Evolutionary conservation across 2,888 invertebrate species (phyloP).

Genomic region (Drosophila cracens): DNA sequence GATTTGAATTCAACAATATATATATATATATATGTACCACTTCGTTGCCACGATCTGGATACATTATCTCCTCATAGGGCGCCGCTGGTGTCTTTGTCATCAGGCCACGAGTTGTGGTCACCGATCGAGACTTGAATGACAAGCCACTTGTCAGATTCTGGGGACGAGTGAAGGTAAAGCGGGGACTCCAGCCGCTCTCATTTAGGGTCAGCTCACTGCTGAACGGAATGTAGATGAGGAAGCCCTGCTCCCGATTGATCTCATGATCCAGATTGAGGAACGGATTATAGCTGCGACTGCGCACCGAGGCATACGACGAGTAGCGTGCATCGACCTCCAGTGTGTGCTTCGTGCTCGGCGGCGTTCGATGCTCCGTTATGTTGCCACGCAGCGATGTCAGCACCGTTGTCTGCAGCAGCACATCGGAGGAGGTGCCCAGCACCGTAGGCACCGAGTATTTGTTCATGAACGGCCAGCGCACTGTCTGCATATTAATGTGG

Average conservation of each 20-base stretch:
- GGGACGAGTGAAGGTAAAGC: conserved; percentile 83
- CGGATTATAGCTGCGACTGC: conserved; percentile 87
- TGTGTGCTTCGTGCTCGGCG: conserved; percentile 87
- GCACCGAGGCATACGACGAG: conserved; percentile 86
- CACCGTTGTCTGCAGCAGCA: conserved; percentile 85
- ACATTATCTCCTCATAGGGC: conserved; percentile 82
- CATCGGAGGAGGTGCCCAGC: conserved; percentile 86
- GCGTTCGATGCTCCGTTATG: conserved; percentile 87
- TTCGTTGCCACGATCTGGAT: conserved; percentile 82
- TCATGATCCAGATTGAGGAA: conserved; percentile 88
- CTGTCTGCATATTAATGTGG: conserved; percentile 87
- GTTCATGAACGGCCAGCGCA: conserved; percentile 86
- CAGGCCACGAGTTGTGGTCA: conserved; percentile 83
- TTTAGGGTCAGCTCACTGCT: conserved; percentile 85
- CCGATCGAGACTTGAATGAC: conserved; percentile 84
- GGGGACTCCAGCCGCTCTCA: conserved; percentile 76
- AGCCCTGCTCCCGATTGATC: conserved; percentile 89
- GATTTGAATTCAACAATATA: not conserved
- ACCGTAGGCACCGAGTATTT: conserved; percentile 87
- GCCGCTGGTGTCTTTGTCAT: conserved; percentile 81
- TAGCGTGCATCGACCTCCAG: conserved; percentile 88
- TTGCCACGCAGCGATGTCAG: conserved; percentile 90
- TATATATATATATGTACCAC: conserved; percentile 65
- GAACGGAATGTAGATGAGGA: conserved; percentile 89
- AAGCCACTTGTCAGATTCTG: conserved; percentile 84